Base-by-base conservation (phyloP, 2,797 vertebrate genomes). In the Furcifer pardalis region DNA sequence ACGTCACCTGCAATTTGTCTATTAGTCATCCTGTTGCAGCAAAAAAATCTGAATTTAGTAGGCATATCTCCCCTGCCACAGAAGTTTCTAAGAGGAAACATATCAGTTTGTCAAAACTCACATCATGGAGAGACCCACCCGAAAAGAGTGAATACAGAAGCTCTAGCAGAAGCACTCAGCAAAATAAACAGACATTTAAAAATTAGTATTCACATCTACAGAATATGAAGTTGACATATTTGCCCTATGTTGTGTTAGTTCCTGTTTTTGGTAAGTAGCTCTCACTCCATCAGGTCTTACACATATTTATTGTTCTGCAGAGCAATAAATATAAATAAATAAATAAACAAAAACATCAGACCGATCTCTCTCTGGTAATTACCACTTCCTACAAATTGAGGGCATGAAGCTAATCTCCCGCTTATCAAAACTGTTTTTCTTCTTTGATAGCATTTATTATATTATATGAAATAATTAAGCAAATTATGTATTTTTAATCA, bases 401-500 rank as follows among this genome's bases (percentile, higher is more conserved):
- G 60, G 12, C 60, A 77, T 77, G 77, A 84, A 81, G n/a, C 25
- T 77, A 71, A 77, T 77, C 59, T 46, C 59, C 17, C 65, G 65
- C 19, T 77, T 30, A 77, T 77, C 65, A 72, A 63, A 65, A 72
- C 46, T 2, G 44, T 56, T 44, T 81, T 72, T 62, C 66, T n/a
- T 77, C 10, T 68, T 79, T 49, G 83, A 72, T 68, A 66, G 32
- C 52, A 13, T 62, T 42, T 77, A 79, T 77, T 81, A 77, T 81
- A 32, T 56, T 87, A 63, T 73, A 77, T 42, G 37, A 42, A 23
- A 65, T 56, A 56, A 65, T 71, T 66, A 84, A 65, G 79, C 25
- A 80, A 81, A 84, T 81, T 66, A 37, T 44, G n/a, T 44, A 42
- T 77, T 87, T 84, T 73, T 71, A 72, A 44, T 77, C 82, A 71